These are phyloP conservation scores for Meandrusa payeni DNA, from an alignment of 2,888 invertebrate genomes.

Conservation along the genomic window DNA sequence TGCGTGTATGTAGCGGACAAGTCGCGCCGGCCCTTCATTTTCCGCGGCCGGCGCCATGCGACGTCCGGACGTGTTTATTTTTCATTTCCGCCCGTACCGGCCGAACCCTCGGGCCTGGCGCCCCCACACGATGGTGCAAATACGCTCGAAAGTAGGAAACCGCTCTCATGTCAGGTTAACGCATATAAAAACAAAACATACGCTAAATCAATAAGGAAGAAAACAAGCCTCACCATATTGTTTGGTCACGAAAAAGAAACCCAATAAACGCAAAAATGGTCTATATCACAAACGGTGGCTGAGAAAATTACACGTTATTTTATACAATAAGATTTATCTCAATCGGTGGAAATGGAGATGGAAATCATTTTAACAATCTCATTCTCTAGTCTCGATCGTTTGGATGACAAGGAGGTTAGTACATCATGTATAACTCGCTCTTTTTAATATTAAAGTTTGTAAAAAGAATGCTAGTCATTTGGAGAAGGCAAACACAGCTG, in stretches of 20 bases:
- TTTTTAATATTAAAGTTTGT: no score
- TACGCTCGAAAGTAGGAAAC: conserved; percentile 17
- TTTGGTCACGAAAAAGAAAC: conserved; percentile 14
- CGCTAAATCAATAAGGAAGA: conserved; percentile 18
- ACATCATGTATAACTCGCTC: no score
- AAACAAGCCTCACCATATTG: conserved; percentile 9
- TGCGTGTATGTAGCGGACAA: conserved; percentile 24
- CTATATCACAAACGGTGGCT: background rate
- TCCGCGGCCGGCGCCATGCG: conserved; percentile 65
- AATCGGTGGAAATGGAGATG: no score
- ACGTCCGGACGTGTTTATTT: conserved; percentile 76
- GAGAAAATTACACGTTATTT: no score
- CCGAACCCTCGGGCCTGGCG: conserved; percentile 42
- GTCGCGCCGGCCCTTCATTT: conserved; percentile 56
- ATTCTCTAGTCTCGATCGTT: no score
- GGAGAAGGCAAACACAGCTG: no score
- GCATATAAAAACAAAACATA: conserved; percentile 21
- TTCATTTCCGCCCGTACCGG: conserved; percentile 73
- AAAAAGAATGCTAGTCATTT: no score
- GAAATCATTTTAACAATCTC: no score
- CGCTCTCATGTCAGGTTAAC: conserved; percentile 20
- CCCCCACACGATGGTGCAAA: conserved; percentile 17
- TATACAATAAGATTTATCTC: no score
- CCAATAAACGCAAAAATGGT: conserved; percentile 12
- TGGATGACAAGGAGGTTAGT: no score